Evolutionary conservation across 1,140 invertebrate species (phyloP), one percentile per base, ranked within the genome.

Genomic region (Ruditapes philippinarum): DNA sequence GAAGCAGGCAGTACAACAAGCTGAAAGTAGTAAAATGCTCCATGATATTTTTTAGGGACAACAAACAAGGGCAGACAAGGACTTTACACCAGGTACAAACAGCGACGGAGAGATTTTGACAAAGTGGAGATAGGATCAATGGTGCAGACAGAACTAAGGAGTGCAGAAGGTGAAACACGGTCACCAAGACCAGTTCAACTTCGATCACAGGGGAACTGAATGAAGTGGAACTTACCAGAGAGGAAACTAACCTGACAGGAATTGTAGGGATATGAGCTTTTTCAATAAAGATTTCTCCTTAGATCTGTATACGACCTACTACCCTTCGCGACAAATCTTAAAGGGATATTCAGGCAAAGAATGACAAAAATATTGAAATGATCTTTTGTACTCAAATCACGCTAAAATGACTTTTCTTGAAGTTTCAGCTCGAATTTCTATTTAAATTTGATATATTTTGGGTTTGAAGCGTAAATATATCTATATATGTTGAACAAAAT

Each of bases 231-330:
- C 40, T 36, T 84, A 28, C 85, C 85, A 68, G 40, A 78, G n/a
- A 57, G 60, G 45, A 83, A 80, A 25, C 14, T 80, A 22, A 91
- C 86, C 40, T 81, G 74, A 76, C 62, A 68, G 60, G 81, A 91
- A 14, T n/a, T 73, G 45, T 91, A 74, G 87, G 81, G 81, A 31
- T 80, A 49, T 25, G 81, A 89, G 33, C 87, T 57, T 38, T 40
- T 73, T 28, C 22, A 79, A 40, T 60, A 89, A 14, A 78, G 79
- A 14, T 89, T 89, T 54, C 57, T 88, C 9, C 79, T 91, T 22
- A 9, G 74, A 31, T 83, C 57, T 45, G 79, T 87, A 19, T 74
- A 87, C 28, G 78, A 83, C 51, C 49, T 33, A n/a, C 49, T 57
- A 22, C 90, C 70, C 40, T 40, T 25, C 31, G 65, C 80, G n/a